Conservation (phyloP, 2,113 vertebrate genomes). For the Eonycteris spelaea region DNA sequence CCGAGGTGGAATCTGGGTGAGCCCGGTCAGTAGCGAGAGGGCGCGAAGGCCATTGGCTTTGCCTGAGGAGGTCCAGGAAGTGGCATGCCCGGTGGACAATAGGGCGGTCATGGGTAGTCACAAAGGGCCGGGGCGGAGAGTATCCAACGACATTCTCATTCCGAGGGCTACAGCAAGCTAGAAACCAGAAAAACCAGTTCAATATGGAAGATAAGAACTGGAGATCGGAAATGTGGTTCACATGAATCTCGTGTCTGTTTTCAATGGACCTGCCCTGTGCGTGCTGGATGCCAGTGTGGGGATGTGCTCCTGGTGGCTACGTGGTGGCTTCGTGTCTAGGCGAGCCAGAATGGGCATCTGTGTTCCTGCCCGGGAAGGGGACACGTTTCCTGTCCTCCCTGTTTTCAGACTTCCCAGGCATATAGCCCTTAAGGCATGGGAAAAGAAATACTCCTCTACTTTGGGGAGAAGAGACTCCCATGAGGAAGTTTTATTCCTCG, state of each 20-base stretch:
- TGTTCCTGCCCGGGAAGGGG: background rate
- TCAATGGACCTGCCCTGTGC: background rate
- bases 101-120: background rate
- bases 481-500: background rate
- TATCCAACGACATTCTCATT: background rate
- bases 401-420: background rate
- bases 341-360: background rate
- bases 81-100: background rate
- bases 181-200: background rate
- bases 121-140: background rate
- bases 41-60: background rate
- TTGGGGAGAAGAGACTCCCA: background rate
- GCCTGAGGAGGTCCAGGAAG: background rate
- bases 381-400: background rate
- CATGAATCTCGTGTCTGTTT: background rate
- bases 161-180: background rate
- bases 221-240: background rate
- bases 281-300: background rate
- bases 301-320: background rate
- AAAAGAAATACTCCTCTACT: background rate
- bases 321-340: background rate
- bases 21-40: background rate
- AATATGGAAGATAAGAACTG: background rate
- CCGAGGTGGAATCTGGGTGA: background rate
- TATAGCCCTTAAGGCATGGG: background rate